Percentiles rank a stretch among this genome's conserved stretches.
These are phyloP conservation scores for Agrilus mali DNA, from an alignment of 2,888 invertebrate genomes.

Conservation along the genomic window DNA sequence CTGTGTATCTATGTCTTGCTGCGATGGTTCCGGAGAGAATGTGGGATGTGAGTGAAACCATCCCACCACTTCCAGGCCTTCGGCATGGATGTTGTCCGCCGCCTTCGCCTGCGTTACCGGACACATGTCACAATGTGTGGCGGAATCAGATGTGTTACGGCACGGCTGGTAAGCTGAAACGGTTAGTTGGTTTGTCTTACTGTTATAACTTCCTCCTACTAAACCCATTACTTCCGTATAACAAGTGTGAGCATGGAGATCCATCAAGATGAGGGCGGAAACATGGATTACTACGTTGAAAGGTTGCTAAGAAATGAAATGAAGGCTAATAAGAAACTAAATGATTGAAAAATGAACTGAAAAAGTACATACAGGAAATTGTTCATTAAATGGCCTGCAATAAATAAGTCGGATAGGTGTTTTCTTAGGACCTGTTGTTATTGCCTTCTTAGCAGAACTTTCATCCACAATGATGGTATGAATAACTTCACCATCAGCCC, in stretches of 20 bases:
- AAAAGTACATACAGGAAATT: conserved; percentile 39
- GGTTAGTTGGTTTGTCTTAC: conserved; percentile 27
- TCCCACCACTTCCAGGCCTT: conserved; percentile 40
- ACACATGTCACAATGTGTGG: conserved; percentile 68
- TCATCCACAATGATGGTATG: conserved; percentile 32
- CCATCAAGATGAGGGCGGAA: conserved; percentile 51
- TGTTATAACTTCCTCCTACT: conserved; percentile 44
- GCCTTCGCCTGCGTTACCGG: conserved; percentile 55
- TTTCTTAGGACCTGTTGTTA: conserved; percentile 27
- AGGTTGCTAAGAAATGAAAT: conserved; percentile 40
- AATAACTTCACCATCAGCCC: conserved; percentile 44
- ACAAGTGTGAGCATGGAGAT: conserved; percentile 56
- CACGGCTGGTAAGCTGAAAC: conserved; percentile 49
- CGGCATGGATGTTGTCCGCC: conserved; percentile 39
- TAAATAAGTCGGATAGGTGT: conserved; percentile 44
- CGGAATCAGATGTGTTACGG: conserved; percentile 46
- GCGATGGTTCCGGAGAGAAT: conserved; percentile 57
- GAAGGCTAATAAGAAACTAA: conserved; percentile 1
- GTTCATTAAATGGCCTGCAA: conserved; percentile 44
- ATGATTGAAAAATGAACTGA: conserved; percentile 1
- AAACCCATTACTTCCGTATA: conserved; percentile 65
- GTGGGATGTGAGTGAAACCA: conserved; percentile 73
- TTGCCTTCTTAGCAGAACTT: conserved; percentile 31
- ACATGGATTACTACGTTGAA: conserved; percentile 45
- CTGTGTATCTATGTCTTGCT: conserved; percentile 55